These are phyloP conservation scores for Bergia puertoricense DNA, from an alignment of 92 coral and sea anemone species.

Conservation along the genomic window DNA sequence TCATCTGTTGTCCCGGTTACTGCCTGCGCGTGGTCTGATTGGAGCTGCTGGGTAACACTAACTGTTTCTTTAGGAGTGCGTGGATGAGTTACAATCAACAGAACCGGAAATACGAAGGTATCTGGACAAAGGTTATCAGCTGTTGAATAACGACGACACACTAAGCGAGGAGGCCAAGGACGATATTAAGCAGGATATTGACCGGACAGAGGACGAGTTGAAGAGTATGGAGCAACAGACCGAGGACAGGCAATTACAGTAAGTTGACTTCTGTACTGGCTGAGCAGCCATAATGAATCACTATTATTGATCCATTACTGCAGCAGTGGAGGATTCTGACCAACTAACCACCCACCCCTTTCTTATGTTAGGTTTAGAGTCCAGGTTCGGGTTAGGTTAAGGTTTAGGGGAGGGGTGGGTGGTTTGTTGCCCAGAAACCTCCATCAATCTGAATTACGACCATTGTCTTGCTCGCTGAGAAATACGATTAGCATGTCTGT, in stretches of 20 bases:
- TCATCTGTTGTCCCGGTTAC: too few relatives aligned
- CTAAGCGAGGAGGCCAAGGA: conserved; percentile 9
- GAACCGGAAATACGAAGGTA: conserved; percentile 7
- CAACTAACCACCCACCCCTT: too few relatives aligned
- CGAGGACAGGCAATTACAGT: conserved; percentile 29
- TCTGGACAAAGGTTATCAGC: conserved; percentile 22
- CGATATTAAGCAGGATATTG: conserved; percentile 21
- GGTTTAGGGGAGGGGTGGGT: too few relatives aligned
- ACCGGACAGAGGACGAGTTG: conserved; percentile 15
- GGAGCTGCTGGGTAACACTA: background rate
- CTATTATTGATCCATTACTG: too few relatives aligned
- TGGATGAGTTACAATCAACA: conserved; percentile 34
- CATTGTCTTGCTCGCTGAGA: too few relatives aligned
- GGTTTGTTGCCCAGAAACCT: too few relatives aligned
- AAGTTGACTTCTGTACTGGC: background rate
- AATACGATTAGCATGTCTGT: too few relatives aligned
- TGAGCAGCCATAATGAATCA: background rate
- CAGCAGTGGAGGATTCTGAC: too few relatives aligned
- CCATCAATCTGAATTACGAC: too few relatives aligned
- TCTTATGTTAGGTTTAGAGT: too few relatives aligned
- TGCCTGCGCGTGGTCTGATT: too few relatives aligned
- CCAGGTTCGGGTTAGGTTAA: too few relatives aligned
- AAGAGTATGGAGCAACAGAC: conserved; percentile 2
- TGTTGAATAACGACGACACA: conserved; percentile 20
- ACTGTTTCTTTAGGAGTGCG: conserved; percentile 6